Evolutionary conservation across 2,888 invertebrate genomes (phyloP), one percentile per base, ranked within the genome.

Genomic region (Dicranocentrus wangi): DNA sequence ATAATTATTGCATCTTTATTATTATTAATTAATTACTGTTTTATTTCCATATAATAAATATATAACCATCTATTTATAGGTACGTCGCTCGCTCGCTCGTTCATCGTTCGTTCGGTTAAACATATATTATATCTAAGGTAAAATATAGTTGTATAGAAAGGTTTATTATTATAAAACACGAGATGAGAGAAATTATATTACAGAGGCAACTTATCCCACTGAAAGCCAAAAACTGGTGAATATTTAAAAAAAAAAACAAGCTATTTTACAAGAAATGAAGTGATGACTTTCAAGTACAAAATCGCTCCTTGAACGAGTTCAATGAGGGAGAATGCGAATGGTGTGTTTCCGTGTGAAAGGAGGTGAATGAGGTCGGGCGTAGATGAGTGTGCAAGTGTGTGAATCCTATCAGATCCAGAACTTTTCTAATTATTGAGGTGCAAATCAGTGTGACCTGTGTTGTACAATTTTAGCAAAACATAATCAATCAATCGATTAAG

Each of bases 221-320:
- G 79, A 79, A 71, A 60, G 32, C 39, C 58, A 79, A 58, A 21
- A 42, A 61, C 25, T 53, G 23, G 8, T 63, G 17, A 27, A 17
- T 17, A 32, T 32, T 32, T 32, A 32, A 55, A 55, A 23, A 21
- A 47, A 51, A 32, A 55, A 55, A 23, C 5, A 47, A 51, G 19
- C 8, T 58, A 61, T 61, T 27, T 27, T 32, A 70, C 15, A 39
- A 23, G 28, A 63, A 75, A 58, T 27, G 32, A 72, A 72, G 79
- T 79, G 79, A 79, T 72, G 58, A 79, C 72, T 79, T 47, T 79
- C 72, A 79, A 79, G 79, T 79, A 79, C 79, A 79, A 79, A 79
- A 58, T 72, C 53, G 61, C 72, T 79, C 32, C 72, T 72, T 60
- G 60, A 71, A 71, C 61, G 42, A 25, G 17, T 51, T 28, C 19